Evolutionary conservation across 2,113 vertebrate genomes (phyloP).

Genomic region (Carassius auratus): DNA sequence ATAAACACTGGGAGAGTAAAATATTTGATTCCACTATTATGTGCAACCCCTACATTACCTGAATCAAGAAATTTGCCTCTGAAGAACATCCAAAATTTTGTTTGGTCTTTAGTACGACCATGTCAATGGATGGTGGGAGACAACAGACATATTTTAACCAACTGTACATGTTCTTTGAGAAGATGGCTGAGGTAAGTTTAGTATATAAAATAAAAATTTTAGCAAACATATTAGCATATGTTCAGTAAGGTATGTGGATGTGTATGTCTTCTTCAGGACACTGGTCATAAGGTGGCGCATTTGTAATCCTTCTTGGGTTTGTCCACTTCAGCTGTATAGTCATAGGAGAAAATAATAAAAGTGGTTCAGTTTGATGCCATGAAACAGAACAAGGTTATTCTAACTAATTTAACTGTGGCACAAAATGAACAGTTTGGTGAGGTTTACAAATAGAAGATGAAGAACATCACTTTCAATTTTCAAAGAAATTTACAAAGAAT

Average conservation of each 20-base stretch:
- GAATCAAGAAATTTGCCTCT: neutral
- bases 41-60: too few relatives aligned
- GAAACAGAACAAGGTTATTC: constrained; percentile 73
- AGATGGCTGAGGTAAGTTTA: constrained; percentile 77
- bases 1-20: neutral
- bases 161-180: constrained; percentile 84
- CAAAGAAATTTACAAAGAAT: neutral
- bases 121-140: constrained; percentile 73
- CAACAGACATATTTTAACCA: constrained; percentile 71
- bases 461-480: constrained; percentile 64
- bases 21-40: neutral
- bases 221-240: neutral
- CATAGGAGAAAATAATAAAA: constrained; percentile 64
- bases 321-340: constrained; percentile 58
- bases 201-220: neutral
- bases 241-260: neutral
- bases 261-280: constrained; percentile 66
- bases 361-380: constrained; percentile 76
- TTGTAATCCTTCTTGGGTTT: constrained; percentile 77
- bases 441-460: constrained; percentile 71
- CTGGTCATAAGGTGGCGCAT: constrained; percentile 64
- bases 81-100: constrained; percentile 24
- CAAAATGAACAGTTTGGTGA: constrained; percentile 74
- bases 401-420: constrained; percentile 40
- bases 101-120: constrained; percentile 84